These are phyloP conservation scores for Geotrypetes seraphini DNA, from an alignment of 2,797 vertebrate species.

Conservation along the genomic window DNA sequence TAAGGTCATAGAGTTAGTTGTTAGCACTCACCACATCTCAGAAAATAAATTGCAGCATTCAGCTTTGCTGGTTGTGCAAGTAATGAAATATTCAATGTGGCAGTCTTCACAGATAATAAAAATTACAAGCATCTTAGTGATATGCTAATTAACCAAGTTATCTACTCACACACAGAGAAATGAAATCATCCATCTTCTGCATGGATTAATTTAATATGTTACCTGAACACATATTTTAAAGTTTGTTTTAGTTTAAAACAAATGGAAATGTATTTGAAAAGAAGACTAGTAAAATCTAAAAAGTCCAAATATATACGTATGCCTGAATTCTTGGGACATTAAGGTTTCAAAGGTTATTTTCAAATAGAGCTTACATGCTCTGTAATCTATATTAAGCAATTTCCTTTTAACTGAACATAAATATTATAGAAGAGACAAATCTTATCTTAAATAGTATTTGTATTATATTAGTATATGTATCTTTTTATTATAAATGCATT, in stretches of 20 bases:
- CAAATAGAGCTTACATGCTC: too few relatives aligned
- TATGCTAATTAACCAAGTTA: constrained; percentile 42
- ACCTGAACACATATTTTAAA: constrained; percentile 27
- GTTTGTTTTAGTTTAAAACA: constrained; percentile 26
- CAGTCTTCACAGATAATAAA: constrained; percentile 44
- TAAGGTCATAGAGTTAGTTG: constrained; percentile 29
- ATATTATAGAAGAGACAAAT: too few relatives aligned
- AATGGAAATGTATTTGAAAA: constrained; percentile 38
- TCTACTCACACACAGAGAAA: constrained; percentile 16
- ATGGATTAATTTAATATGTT: constrained; percentile 31
- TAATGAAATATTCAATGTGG: constrained; percentile 40
- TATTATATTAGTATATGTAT: too few relatives aligned
- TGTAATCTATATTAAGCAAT: too few relatives aligned
- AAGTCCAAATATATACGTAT: constrained; percentile 25
- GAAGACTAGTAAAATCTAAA: constrained; percentile 25
- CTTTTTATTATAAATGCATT: too few relatives aligned
- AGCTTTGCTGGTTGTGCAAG: constrained; percentile 31
- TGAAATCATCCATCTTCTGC: constrained; percentile 8
- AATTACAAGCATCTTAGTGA: constrained; percentile 34
- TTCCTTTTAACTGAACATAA: too few relatives aligned
- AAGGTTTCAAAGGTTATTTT: too few relatives aligned
- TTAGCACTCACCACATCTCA: constrained; percentile 9
- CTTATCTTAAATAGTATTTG: too few relatives aligned
- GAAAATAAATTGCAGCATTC: constrained; percentile 33
- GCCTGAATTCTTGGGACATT: too few relatives aligned